Conservation (phyloP, 2,797 vertebrate genomes). For the Phoeniculus purpureus region DNA sequence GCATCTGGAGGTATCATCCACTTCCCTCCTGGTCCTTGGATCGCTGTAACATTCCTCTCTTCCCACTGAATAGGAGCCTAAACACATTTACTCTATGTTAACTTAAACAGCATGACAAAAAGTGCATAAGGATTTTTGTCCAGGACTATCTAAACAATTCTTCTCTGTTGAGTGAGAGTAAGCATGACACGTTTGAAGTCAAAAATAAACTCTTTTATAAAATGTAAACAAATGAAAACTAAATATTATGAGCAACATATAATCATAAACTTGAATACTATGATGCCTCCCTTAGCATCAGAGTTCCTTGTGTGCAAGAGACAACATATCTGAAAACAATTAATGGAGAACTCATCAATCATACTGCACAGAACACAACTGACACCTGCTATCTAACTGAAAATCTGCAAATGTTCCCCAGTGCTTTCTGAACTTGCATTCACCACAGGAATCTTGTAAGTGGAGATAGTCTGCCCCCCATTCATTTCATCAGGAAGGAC, state of each 20-base stretch:
- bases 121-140: background rate
- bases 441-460: background rate
- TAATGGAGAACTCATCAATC: background rate
- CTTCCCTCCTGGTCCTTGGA: constrained; percentile 91
- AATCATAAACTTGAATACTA: background rate
- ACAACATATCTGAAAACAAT: background rate
- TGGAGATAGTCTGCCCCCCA: background rate
- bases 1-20: constrained; percentile 97
- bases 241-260: background rate
- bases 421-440: constrained; percentile 1
- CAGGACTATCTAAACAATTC: background rate
- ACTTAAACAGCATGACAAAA: background rate
- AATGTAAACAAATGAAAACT: background rate
- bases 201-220: background rate
- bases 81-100: constrained; percentile 25
- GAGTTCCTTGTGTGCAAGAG: background rate
- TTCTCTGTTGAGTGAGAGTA: background rate
- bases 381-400: background rate
- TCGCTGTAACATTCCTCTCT: constrained; percentile 92
- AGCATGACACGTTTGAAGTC: background rate
- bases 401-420: background rate
- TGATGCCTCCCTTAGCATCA: background rate
- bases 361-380: background rate
- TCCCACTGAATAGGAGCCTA: constrained; percentile 95
- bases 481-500: background rate